Percentiles rank a stretch among this genome's conserved stretches.
phyloP scores from a whole-genome alignment of 1,140 invertebrate species.

The Aphelinus certus region DNA sequence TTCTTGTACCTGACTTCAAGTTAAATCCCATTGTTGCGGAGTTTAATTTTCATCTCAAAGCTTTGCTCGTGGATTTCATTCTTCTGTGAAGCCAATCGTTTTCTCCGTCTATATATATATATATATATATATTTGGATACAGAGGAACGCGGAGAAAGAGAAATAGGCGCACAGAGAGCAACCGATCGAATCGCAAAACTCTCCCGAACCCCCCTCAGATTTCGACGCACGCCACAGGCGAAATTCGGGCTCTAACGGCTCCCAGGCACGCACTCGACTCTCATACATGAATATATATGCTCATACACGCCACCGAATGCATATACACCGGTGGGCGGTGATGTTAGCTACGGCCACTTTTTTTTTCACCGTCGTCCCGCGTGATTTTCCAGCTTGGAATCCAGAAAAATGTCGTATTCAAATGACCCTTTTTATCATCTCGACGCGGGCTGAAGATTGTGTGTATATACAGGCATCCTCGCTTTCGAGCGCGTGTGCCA shows the following conservation, averaged over 20 bases:
- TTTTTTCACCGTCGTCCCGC: slow-evolving; percentile 1
- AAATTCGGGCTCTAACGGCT: background rate
- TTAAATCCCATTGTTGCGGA: too few relatives aligned
- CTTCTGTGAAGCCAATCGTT: too few relatives aligned
- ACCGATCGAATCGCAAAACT: background rate
- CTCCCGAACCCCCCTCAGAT: background rate
- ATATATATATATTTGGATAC: too few relatives aligned
- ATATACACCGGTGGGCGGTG: background rate
- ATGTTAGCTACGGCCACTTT: background rate
- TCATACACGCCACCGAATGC: background rate
- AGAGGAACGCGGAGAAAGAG: too few relatives aligned
- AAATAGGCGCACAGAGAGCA: background rate
- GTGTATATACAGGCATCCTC: background rate
- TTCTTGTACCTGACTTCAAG: too few relatives aligned
- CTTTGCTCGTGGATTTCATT: too few relatives aligned
- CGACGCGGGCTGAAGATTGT: slow-evolving; percentile 12
- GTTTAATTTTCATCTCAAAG: too few relatives aligned
- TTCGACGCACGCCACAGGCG: background rate
- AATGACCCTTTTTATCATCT: slow-evolving; percentile 27
- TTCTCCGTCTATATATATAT: too few relatives aligned
- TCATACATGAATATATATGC: background rate
- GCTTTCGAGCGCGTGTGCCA: background rate
- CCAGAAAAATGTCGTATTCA: slow-evolving; percentile 30
- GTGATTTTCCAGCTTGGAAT: slow-evolving; percentile 16
- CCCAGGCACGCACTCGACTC: background rate